Evolutionary conservation across 2,888 invertebrate species (phyloP).

Genomic region (Parnassius mnemosyne): DNA sequence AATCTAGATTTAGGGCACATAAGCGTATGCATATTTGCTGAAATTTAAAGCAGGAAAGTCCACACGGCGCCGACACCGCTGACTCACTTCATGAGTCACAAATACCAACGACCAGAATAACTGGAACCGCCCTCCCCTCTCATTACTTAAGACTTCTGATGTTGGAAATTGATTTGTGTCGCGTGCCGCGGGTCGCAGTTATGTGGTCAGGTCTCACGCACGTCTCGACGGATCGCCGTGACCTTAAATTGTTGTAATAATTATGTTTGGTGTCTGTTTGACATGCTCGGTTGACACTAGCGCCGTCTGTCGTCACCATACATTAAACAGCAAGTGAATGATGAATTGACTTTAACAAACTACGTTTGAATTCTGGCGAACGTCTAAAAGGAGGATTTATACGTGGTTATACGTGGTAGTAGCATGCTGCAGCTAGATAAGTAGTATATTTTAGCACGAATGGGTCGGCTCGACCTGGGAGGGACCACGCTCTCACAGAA

Average conservation of each 20-base stretch:
- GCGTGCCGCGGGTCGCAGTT: slow-evolving; percentile 37
- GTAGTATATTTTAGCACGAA: too few species aligned
- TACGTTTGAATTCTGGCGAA: not conserved
- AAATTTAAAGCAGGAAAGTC: slow-evolving; percentile 44
- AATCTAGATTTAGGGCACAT: slow-evolving; percentile 3
- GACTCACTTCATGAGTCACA: slow-evolving; percentile 43
- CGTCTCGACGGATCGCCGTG: slow-evolving; percentile 42
- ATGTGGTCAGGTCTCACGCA: slow-evolving; percentile 51
- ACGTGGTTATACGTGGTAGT: too few species aligned
- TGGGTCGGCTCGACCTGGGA: too few species aligned
- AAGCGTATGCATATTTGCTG: slow-evolving; percentile 17
- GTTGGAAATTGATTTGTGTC: slow-evolving; percentile 34
- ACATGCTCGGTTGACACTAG: slow-evolving; percentile 3
- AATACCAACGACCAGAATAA: slow-evolving; percentile 34
- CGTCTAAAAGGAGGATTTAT: not conserved
- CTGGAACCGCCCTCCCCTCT: slow-evolving; percentile 40
- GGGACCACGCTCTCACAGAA: too few species aligned
- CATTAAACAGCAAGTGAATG: not conserved
- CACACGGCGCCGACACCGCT: slow-evolving; percentile 32
- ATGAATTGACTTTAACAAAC: not conserved
- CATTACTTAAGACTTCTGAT: slow-evolving; percentile 1
- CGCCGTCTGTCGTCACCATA: slow-evolving; percentile 1
- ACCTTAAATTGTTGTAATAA: slow-evolving; percentile 35
- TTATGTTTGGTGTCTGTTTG: slow-evolving; percentile 26
- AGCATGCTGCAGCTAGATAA: too few species aligned